A percentile compares a stretch with the other conserved stretches of the same genome.
Conservation (phyloP, 1,140 invertebrate species). For the Copidosoma floridanum region DNA sequence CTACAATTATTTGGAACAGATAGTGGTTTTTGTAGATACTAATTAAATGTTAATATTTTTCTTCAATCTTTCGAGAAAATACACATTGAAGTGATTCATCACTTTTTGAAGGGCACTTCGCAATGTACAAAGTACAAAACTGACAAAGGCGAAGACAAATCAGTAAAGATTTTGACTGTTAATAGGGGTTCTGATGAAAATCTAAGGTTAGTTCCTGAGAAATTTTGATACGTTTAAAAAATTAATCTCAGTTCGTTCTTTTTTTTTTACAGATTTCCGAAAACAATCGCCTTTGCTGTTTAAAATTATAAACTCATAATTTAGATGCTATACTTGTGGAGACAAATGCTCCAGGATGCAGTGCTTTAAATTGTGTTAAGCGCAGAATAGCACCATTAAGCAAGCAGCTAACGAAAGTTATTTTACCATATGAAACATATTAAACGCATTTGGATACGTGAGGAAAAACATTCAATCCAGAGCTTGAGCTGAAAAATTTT, state of each 20-base stretch:
- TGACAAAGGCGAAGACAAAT: slow-evolving; percentile 41
- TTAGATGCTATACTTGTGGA: slow-evolving; percentile 51
- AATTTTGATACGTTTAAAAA: background rate
- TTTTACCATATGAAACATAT: slow-evolving; percentile 47
- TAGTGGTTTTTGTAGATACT: too few relatives aligned
- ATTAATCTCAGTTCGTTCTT: background rate
- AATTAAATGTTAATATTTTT: too few relatives aligned
- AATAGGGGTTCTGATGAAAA: slow-evolving; percentile 51
- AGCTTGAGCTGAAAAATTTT: too few relatives aligned
- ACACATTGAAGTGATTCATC: too few relatives aligned
- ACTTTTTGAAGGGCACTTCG: too few relatives aligned
- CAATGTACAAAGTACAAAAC: too few relatives aligned
- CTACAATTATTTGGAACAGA: too few relatives aligned
- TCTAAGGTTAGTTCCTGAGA: slow-evolving; percentile 35
- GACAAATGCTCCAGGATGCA: slow-evolving; percentile 51
- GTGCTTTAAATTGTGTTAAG: slow-evolving; percentile 43
- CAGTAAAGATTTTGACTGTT: slow-evolving; percentile 44
- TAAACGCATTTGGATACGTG: slow-evolving; percentile 48
- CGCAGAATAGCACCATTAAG: slow-evolving; percentile 48
- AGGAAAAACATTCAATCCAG: too few relatives aligned
- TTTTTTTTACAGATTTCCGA: slow-evolving; percentile 34
- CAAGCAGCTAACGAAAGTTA: slow-evolving; percentile 42
- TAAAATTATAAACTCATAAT: slow-evolving; percentile 44
- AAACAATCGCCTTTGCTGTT: slow-evolving; percentile 43
- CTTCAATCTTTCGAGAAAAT: too few relatives aligned